phyloP scores from a whole-genome alignment of 2,888 invertebrate species.

The Synanthedon andrenaeformis region DNA sequence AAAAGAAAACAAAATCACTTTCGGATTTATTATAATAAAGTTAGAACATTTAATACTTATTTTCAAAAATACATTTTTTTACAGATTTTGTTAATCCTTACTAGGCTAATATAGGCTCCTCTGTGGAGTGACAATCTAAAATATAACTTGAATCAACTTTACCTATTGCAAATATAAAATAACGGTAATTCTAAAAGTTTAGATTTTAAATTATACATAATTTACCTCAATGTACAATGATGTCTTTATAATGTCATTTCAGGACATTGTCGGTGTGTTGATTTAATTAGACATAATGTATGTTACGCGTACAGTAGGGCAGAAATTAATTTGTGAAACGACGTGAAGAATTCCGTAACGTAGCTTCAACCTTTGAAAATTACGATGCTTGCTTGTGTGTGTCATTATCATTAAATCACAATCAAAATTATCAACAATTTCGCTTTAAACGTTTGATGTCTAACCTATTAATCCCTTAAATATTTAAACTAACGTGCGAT shows the following conservation, averaged over 20 bases:
- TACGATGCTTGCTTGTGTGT: slow-evolving; percentile 26
- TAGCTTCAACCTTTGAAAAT: slow-evolving; percentile 35
- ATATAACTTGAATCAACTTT: too few species aligned
- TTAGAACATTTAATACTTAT: too few species aligned
- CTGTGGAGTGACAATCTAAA: too few species aligned
- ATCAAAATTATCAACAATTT: slow-evolving; percentile 26
- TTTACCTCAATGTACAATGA: neutral
- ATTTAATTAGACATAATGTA: slow-evolving; percentile 47
- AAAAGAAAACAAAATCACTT: too few species aligned
- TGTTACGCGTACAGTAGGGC: slow-evolving; percentile 34
- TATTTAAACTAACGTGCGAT: neutral
- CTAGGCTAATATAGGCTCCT: too few species aligned
- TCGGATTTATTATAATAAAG: too few species aligned
- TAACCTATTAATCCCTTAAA: slow-evolving; percentile 5
- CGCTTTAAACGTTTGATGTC: slow-evolving; percentile 27
- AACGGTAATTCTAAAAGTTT: too few species aligned
- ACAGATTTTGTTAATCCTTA: too few species aligned
- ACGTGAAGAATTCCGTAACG: slow-evolving; percentile 34
- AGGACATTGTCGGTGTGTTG: slow-evolving; percentile 36
- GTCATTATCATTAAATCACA: slow-evolving; percentile 12
- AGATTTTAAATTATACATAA: too few species aligned
- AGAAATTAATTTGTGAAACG: slow-evolving; percentile 52
- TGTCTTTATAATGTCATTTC: slow-evolving; percentile 9
- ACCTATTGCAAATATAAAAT: too few species aligned
- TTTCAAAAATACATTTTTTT: too few species aligned